Conservation (phyloP, 2,113 vertebrate genomes). For the Cricetomys ansorgei region DNA sequence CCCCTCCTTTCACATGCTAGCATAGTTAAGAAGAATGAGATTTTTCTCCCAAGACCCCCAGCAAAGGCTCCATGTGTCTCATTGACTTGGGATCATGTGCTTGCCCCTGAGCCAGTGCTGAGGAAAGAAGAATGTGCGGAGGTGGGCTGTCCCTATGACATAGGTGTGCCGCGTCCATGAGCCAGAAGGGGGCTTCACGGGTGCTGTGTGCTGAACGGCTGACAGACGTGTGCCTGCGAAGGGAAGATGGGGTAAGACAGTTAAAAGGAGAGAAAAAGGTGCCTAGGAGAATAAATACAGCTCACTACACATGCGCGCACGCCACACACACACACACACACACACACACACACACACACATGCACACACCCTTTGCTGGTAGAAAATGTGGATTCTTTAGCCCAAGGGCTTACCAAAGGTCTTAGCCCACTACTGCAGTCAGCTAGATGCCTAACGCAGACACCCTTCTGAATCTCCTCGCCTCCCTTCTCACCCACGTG, state of each 20-base stretch:
- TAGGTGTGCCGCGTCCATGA: fast-evolving
- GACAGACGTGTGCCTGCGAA: background rate
- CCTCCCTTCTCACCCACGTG: background rate
- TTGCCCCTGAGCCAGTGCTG: background rate
- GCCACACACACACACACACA: too few species aligned
- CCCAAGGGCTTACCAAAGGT: background rate
- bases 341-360: too few species aligned
- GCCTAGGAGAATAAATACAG: background rate
- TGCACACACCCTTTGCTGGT: background rate
- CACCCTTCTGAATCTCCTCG: background rate
- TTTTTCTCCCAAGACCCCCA: background rate
- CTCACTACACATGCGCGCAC: background rate
- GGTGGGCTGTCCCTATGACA: background rate
- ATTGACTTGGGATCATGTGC: background rate
- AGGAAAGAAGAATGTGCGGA: background rate
- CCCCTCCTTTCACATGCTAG: background rate
- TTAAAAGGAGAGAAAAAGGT: background rate
- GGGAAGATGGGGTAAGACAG: background rate
- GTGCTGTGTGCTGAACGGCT: background rate
- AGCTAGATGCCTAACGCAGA: background rate
- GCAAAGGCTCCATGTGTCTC: background rate
- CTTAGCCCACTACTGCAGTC: background rate
- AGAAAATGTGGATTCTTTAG: background rate
- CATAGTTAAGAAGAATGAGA: background rate
- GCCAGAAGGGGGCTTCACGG: background rate